Base-by-base conservation (phyloP, 2,113 vertebrate genomes). In the Xyrauchen texanus region DNA sequence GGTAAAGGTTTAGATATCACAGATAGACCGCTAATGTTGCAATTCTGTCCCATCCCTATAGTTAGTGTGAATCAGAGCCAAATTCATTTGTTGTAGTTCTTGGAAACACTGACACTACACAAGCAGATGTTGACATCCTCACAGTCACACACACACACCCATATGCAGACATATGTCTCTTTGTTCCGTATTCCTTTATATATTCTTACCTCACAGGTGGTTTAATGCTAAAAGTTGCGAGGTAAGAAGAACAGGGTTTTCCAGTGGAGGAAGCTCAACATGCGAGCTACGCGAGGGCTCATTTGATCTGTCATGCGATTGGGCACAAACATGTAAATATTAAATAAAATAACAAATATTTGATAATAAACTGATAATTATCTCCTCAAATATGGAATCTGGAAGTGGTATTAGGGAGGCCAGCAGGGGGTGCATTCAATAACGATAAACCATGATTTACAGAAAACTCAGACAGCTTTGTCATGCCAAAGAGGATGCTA, bases 321-420 rank as follows among this genome's bases (percentile, higher is more conserved):
- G 63, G 97, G 98, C 80, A 89, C 91, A 60, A 98, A 99, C 68
- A 97, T 98, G 97, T 98, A 90, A 90, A 95, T 88, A 49, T n/a
- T 7, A 68, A 71, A 13, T 7, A 6, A 58, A 15, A 11, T 0
- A 0, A 4, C 4, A 55, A 34, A 34, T 34, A 34, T 34, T 1
- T 34, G 52, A 52, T 3, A 3, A 4, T 52, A 52, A 52, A 12
- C 8, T 8, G 21, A 16, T 73, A 49, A 5, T n/a, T 55, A 68
- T 34, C 21, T 34, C 1, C 21, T 34, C 1, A 15, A 16, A 45
- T 13, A 12, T 8, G 21, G 21, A 34, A 34, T 34, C 21, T 34
- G 21, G 21, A 34, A 34, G 21, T 34, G 21, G 21, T 34, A 34
- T 34, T 34, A 34, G 21, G 21, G 21, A 34, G 21, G 21, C 21